These are phyloP conservation scores for Harpagus bidentatus DNA, from an alignment of 2,113 vertebrate genomes.

Conservation along the genomic window DNA sequence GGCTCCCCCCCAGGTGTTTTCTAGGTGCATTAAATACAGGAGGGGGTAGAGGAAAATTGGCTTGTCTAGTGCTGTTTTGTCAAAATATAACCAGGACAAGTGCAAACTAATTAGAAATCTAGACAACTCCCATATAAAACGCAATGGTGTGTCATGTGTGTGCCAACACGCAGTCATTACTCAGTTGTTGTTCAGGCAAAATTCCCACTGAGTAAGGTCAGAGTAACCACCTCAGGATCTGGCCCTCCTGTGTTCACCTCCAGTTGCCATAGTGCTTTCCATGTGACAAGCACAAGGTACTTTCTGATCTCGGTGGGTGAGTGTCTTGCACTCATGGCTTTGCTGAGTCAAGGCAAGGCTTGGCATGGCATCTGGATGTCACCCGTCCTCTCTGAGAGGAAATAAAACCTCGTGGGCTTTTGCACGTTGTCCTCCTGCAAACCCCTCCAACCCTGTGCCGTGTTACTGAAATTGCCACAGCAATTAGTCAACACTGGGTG, in stretches of 20 bases:
- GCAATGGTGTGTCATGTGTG: constrained; percentile 48
- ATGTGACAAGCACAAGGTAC: background rate
- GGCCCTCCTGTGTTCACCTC: background rate
- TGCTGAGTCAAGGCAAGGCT: constrained; percentile 24
- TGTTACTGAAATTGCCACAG: background rate
- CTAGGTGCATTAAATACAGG: background rate
- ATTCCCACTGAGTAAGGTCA: constrained; percentile 63
- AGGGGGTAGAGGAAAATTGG: background rate
- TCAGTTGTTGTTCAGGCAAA: constrained; percentile 63
- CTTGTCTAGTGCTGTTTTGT: constrained; percentile 30
- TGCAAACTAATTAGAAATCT: constrained; percentile 55
- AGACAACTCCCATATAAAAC: constrained; percentile 57
- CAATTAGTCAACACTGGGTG: accelerated
- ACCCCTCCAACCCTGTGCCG: accelerated
- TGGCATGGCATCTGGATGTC: background rate
- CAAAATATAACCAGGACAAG: constrained; percentile 28
- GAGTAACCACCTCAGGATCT: constrained; percentile 43
- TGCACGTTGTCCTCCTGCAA: background rate
- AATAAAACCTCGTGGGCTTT: background rate
- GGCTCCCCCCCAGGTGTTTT: background rate
- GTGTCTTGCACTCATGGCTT: background rate
- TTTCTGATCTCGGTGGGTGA: background rate
- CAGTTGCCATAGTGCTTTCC: background rate
- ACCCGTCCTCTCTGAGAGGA: background rate
- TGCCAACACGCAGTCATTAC: constrained; percentile 51